Evolutionary conservation across 2,113 vertebrate species (phyloP).

Genomic region (Turdus rufiventris): DNA sequence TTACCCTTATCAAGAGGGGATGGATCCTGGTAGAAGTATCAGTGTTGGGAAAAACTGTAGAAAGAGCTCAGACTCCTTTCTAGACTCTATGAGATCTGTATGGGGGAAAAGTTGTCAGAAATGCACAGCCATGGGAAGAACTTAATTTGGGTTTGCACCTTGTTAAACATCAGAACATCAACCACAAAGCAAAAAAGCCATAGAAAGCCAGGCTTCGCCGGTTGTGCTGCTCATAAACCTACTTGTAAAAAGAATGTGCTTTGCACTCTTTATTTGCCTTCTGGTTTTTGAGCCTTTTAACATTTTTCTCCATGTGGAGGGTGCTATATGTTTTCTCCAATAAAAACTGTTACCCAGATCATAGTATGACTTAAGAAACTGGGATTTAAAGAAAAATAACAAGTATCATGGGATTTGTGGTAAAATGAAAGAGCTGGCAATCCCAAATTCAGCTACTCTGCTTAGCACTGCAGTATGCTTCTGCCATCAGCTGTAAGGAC

Average conservation of each 20-base stretch:
- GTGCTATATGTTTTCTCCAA: background rate
- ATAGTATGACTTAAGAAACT: background rate
- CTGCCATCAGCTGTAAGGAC: background rate
- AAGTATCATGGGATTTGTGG: background rate
- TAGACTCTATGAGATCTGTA: background rate
- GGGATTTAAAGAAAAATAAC: background rate
- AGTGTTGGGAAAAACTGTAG: background rate
- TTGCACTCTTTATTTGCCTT: background rate
- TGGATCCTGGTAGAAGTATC: background rate
- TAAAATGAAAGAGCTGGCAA: background rate
- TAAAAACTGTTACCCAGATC: background rate
- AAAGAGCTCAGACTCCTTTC: background rate
- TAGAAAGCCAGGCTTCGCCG: background rate
- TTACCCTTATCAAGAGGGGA: background rate
- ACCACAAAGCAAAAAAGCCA: background rate
- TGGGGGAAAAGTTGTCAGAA: background rate
- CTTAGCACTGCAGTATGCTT: background rate
- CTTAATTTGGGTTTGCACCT: background rate
- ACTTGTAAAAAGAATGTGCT: background rate
- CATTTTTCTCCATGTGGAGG: background rate
- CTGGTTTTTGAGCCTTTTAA: background rate
- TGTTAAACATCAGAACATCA: slow-evolving; percentile 37
- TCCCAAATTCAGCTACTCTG: background rate
- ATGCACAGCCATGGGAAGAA: background rate
- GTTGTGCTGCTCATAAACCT: background rate